Conservation (phyloP, 2,888 invertebrate species). For the Orthonychiurus folsomi region DNA sequence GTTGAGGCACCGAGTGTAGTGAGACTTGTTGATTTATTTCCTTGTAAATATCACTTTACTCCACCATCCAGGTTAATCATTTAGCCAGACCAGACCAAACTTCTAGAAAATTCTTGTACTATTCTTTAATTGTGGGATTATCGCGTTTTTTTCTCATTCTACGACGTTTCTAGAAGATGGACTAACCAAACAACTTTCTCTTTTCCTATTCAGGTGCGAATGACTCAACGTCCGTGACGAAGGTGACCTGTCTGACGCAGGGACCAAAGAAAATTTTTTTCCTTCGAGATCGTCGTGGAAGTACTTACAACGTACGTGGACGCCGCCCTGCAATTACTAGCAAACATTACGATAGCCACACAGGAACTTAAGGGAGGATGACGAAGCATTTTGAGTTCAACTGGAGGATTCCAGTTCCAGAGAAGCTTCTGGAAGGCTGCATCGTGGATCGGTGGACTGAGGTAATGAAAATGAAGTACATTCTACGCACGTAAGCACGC, state of each 20-base stretch:
- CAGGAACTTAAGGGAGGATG: slow-evolving; percentile 51
- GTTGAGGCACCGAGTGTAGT: background rate
- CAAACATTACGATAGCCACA: slow-evolving; percentile 8
- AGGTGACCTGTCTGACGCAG: no score
- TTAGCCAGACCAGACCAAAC: no score
- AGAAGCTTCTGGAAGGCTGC: slow-evolving; percentile 71
- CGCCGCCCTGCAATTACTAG: slow-evolving; percentile 2
- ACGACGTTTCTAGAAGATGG: no score
- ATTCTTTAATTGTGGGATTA: no score
- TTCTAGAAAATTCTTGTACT: no score
- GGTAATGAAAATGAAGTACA: no score
- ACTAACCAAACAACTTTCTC: slow-evolving; percentile 4
- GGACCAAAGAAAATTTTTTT: background rate
- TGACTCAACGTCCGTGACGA: no score
- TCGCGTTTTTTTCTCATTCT: no score
- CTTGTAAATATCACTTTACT: no score
- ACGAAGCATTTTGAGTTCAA: slow-evolving; percentile 98
- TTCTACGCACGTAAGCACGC: no score
- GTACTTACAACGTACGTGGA: background rate
- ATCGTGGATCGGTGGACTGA: slow-evolving; percentile 97
- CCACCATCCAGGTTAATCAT: background rate
- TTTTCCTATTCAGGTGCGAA: no score
- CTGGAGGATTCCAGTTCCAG: slow-evolving; percentile 93
- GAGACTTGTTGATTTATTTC: background rate
- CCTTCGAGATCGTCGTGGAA: slow-evolving; percentile 6